phyloP scores from a whole-genome alignment of 2,797 vertebrate species.

The Chiloscyllium punctatum region DNA sequence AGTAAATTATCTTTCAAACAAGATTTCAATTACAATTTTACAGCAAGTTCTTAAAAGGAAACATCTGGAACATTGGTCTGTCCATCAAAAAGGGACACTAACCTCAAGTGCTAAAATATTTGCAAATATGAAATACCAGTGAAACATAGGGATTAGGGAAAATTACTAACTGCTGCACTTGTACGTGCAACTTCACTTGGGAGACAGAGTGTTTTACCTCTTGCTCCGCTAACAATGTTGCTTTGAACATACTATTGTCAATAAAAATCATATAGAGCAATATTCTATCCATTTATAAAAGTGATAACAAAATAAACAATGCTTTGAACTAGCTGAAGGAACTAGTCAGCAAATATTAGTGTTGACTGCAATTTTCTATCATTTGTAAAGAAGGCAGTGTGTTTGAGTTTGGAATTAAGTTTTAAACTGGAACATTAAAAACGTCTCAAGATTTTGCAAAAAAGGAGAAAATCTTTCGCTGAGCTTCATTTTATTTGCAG shows the following conservation, averaged over 20 bases:
- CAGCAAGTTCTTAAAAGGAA: neutral
- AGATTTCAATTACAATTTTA: neutral
- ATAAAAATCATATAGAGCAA: neutral
- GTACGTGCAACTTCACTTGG: neutral
- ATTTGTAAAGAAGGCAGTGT: neutral
- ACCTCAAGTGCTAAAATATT: neutral
- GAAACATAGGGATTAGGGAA: neutral
- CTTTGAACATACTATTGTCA: neutral
- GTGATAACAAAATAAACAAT: neutral
- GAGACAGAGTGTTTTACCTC: neutral
- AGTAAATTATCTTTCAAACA: neutral
- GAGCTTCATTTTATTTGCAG: neutral
- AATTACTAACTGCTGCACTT: neutral
- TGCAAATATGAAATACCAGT: neutral
- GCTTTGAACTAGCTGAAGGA: neutral
- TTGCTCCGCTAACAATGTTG: neutral
- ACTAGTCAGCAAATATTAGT: neutral
- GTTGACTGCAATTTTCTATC: neutral
- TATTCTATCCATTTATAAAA: neutral
- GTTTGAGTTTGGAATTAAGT: neutral
- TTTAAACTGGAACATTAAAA: neutral
- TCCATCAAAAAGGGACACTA: neutral
- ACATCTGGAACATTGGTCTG: neutral
- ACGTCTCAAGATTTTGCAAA: neutral
- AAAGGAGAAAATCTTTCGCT: neutral